These are phyloP conservation scores for Eurystomus gularis DNA, from an alignment of 2,113 vertebrate genomes.

Conservation along the genomic window DNA sequence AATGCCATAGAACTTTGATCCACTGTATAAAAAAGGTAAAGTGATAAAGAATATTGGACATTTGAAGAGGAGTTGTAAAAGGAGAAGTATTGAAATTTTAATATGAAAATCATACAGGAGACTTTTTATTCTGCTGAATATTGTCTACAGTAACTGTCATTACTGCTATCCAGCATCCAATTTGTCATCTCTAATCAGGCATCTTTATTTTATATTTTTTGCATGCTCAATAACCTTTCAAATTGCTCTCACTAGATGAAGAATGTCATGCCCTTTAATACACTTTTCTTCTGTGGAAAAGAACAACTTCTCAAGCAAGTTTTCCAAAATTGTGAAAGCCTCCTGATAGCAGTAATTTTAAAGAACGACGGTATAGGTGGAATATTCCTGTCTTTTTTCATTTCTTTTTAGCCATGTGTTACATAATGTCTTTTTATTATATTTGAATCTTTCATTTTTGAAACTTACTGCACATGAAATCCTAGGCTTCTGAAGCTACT, in stretches of 20 bases:
- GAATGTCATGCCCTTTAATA: constrained; percentile 7
- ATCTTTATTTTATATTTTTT: constrained; percentile 39
- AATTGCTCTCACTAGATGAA: not conserved
- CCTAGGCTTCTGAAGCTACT: constrained; percentile 25
- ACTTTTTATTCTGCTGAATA: not conserved
- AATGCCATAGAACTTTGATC: not conserved
- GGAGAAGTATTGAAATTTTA: not conserved
- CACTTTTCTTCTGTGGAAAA: not conserved
- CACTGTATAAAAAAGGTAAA: not conserved
- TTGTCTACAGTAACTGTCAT: not conserved
- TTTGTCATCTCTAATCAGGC: not conserved
- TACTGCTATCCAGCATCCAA: not conserved
- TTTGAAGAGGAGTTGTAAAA: not conserved
- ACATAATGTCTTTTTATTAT: constrained; percentile 41
- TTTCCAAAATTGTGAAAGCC: constrained; percentile 23
- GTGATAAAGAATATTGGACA: not conserved
- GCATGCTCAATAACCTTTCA: not conserved
- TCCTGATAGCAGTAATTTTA: constrained; percentile 58
- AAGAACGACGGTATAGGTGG: constrained; percentile 7
- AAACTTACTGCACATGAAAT: constrained; percentile 44
- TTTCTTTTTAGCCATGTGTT: constrained; percentile 13
- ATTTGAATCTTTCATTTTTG: constrained; percentile 29
- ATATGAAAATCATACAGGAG: not conserved
- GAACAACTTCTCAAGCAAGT: constrained; percentile 3
- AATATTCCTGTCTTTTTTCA: constrained; percentile 4